Conservation (phyloP, 1,140 invertebrate genomes). For the Paraescarpia echinospica region DNA sequence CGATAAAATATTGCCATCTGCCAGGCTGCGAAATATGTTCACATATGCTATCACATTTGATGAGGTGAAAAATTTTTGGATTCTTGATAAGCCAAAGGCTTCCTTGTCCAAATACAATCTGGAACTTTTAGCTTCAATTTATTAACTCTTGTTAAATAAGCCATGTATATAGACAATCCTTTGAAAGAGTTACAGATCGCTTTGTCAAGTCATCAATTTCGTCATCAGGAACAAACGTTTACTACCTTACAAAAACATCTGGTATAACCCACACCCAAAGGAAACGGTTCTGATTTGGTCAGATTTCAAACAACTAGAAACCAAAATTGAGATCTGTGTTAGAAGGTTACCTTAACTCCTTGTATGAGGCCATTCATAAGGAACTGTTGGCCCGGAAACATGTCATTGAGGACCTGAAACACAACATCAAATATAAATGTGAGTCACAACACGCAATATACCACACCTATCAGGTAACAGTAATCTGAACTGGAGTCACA, state of each 20-base stretch:
- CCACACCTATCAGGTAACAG: background rate
- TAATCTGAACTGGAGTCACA: conserved; percentile 6
- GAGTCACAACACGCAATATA: background rate
- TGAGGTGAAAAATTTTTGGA: background rate
- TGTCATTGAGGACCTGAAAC: conserved; percentile 84
- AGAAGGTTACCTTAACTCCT: conserved; percentile 77
- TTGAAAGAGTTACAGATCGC: background rate
- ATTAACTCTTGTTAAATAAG: too few relatives aligned
- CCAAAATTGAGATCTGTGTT: conserved; percentile 18
- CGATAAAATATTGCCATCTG: too few relatives aligned
- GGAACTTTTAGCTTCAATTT: too few relatives aligned
- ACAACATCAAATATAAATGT: conserved; percentile 19
- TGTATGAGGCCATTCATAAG: conserved; percentile 99
- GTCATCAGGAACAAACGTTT: background rate
- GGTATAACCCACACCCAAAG: background rate
- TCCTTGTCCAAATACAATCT: too few relatives aligned
- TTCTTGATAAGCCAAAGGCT: too few relatives aligned
- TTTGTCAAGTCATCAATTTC: background rate
- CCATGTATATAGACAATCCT: background rate
- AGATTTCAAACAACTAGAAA: conserved; percentile 5
- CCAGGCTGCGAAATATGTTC: background rate
- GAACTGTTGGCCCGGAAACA: conserved; percentile 98
- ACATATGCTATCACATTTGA: too few relatives aligned
- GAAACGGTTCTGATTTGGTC: background rate
- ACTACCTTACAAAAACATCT: background rate